Conservation (phyloP, 2,888 invertebrate species). For the Tenthredo notha region DNA sequence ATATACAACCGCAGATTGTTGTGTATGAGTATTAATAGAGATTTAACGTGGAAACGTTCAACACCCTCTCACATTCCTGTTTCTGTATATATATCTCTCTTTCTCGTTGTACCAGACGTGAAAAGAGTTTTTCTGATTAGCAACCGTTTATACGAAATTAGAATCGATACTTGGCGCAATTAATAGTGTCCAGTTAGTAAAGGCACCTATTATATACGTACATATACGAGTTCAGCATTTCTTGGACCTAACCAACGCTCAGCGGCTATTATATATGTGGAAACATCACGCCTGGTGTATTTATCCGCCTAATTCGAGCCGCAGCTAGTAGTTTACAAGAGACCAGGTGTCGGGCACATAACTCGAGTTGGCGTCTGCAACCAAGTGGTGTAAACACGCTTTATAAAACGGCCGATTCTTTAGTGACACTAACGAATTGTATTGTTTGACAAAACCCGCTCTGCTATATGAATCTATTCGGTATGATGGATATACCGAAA, state of each 20-base stretch:
- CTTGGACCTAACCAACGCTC: not conserved
- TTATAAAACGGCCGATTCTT: slow-evolving; percentile 50
- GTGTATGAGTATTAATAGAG: slow-evolving; percentile 36
- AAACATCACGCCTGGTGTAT: slow-evolving; percentile 43
- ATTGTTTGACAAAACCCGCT: slow-evolving; percentile 55
- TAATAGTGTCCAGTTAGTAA: not conserved
- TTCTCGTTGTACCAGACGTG: not conserved
- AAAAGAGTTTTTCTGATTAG: not conserved
- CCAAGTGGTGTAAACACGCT: slow-evolving; percentile 43
- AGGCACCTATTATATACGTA: not conserved
- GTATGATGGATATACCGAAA: not conserved
- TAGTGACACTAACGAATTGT: slow-evolving; percentile 54
- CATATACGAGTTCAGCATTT: not conserved
- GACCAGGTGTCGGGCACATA: slow-evolving; percentile 54
- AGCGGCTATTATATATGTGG: slow-evolving; percentile 12
- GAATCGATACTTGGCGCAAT: not conserved
- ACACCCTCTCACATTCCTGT: not conserved
- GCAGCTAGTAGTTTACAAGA: slow-evolving; percentile 48
- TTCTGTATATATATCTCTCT: not conserved
- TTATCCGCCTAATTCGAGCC: slow-evolving; percentile 53
- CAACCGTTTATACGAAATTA: not conserved
- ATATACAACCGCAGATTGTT: not conserved
- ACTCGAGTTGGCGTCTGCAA: slow-evolving; percentile 49
- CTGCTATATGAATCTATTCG: not conserved
- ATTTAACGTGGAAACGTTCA: slow-evolving; percentile 27